Evolutionary conservation across 2,888 invertebrate genomes (phyloP).

Genomic region (Thera britannica): DNA sequence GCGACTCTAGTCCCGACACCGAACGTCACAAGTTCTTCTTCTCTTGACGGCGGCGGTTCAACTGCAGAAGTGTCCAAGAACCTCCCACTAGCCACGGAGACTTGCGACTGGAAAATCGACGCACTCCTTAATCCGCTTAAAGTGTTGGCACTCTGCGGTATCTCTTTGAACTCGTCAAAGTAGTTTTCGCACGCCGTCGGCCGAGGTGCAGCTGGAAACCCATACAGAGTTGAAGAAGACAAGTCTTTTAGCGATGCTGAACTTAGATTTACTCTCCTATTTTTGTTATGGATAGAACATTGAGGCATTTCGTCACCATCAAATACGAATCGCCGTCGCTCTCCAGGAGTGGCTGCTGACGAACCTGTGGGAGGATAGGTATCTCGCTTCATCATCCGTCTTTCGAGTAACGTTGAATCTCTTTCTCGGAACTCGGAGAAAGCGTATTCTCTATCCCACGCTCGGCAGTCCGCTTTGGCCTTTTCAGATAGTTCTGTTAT

Average conservation of each 20-base stretch:
- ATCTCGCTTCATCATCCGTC: constrained; percentile 79
- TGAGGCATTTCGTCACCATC: constrained; percentile 84
- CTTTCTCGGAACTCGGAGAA: constrained; percentile 79
- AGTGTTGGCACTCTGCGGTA: constrained; percentile 81
- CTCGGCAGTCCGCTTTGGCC: constrained; percentile 77
- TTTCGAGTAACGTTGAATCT: constrained; percentile 73
- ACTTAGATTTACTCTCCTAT: constrained; percentile 77
- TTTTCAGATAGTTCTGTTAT: constrained; percentile 80
- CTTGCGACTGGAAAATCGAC: constrained; percentile 80
- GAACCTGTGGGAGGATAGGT: constrained; percentile 75
- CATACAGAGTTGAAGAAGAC: constrained; percentile 84
- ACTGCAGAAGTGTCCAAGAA: constrained; percentile 88
- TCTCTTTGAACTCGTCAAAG: constrained; percentile 83
- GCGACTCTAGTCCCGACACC: constrained; percentile 84
- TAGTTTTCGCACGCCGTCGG: constrained; percentile 86
- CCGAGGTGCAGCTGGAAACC: constrained; percentile 87
- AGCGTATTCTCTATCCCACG: constrained; percentile 81
- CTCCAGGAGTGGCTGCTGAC: constrained; percentile 78
- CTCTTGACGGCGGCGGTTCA: constrained; percentile 86
- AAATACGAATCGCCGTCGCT: constrained; percentile 87
- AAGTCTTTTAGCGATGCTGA: constrained; percentile 86
- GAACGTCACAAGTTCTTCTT: constrained; percentile 89
- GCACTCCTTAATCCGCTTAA: constrained; percentile 77
- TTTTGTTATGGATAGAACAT: constrained; percentile 84
- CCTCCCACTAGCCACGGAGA: constrained; percentile 88